Percentiles rank a stretch among this genome's conserved stretches.
Evolutionary conservation across 2,888 invertebrate genomes (phyloP).

Genomic region (Drosophila multiciliata): DNA sequence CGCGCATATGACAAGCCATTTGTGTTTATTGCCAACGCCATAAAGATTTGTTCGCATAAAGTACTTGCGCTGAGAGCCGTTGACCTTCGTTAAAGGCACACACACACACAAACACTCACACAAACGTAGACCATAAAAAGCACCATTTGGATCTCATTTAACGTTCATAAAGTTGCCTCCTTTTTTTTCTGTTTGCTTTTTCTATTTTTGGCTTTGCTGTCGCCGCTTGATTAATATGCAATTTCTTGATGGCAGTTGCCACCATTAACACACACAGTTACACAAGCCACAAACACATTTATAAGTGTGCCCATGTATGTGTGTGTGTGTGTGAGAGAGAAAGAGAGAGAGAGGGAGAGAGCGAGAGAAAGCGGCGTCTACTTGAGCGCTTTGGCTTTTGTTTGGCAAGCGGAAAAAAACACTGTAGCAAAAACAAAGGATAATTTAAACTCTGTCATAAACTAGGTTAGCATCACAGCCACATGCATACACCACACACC

Average conservation of each 20-base stretch:
- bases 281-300: slow-evolving; percentile 46
- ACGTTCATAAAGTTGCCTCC: slow-evolving; percentile 59
- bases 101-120: slow-evolving; percentile 9
- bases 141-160: slow-evolving; percentile 71
- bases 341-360: no score
- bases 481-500: slow-evolving; percentile 34
- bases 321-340: slow-evolving; percentile 3
- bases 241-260: slow-evolving; percentile 69
- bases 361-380: slow-evolving; percentile 18
- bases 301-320: slow-evolving; percentile 33
- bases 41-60: slow-evolving; percentile 67
- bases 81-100: slow-evolving; percentile 64
- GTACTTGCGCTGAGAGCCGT: slow-evolving; percentile 33
- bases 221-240: slow-evolving; percentile 74
- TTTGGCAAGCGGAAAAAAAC: slow-evolving; percentile 67
- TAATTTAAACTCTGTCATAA: slow-evolving; percentile 79
- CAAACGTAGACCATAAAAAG: slow-evolving; percentile 23
- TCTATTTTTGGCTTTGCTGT: slow-evolving; percentile 38
- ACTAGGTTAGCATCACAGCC: slow-evolving; percentile 73
- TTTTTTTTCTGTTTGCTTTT: slow-evolving; percentile 34
- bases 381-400: slow-evolving; percentile 66
- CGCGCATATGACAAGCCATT: slow-evolving; percentile 78
- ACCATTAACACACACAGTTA: slow-evolving; percentile 60
- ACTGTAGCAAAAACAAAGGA: slow-evolving; percentile 75
- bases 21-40: slow-evolving; percentile 76